Evolutionary conservation across 2,888 invertebrate genomes (phyloP).

Genomic region (Vanessa cardui): DNA sequence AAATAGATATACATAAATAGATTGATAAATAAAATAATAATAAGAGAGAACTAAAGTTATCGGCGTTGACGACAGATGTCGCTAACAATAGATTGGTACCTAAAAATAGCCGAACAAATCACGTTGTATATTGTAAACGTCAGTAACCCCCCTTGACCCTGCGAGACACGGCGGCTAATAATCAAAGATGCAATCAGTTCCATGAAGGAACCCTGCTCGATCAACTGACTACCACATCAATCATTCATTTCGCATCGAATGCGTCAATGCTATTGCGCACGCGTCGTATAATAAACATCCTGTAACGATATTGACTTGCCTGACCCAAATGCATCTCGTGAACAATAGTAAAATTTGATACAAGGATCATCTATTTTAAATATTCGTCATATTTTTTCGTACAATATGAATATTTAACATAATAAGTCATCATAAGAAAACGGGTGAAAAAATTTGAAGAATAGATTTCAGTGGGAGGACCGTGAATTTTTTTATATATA

Average conservation of each 20-base stretch:
- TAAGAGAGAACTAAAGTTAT: too few relatives aligned
- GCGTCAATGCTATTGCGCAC: slow-evolving; percentile 30
- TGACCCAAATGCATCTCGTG: slow-evolving; percentile 28
- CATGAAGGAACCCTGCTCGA: slow-evolving; percentile 9
- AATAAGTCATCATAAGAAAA: too few relatives aligned
- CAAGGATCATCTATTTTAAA: slow-evolving; percentile 4
- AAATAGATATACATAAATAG: too few relatives aligned
- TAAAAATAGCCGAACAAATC: too few relatives aligned
- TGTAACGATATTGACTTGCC: slow-evolving; percentile 25
- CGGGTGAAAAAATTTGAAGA: too few relatives aligned
- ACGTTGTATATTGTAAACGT: background rate
- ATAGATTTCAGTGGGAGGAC: too few relatives aligned
- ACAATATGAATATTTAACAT: too few relatives aligned
- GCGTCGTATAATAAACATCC: slow-evolving; percentile 34
- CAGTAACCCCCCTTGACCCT: slow-evolving; percentile 4
- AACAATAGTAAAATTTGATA: slow-evolving; percentile 1
- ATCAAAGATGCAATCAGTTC: slow-evolving; percentile 5
- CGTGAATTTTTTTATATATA: too few relatives aligned
- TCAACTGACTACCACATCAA: slow-evolving; percentile 15
- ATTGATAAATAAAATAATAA: too few relatives aligned
- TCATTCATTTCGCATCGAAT: slow-evolving; percentile 31
- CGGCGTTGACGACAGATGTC: too few relatives aligned
- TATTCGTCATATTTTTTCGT: too few relatives aligned
- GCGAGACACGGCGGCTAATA: background rate
- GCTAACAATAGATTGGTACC: too few relatives aligned